Percentiles rank a stretch among this genome's conserved stretches.
Evolutionary conservation across 2,113 vertebrate genomes (phyloP).

Genomic region (Microcebus jonahi): DNA sequence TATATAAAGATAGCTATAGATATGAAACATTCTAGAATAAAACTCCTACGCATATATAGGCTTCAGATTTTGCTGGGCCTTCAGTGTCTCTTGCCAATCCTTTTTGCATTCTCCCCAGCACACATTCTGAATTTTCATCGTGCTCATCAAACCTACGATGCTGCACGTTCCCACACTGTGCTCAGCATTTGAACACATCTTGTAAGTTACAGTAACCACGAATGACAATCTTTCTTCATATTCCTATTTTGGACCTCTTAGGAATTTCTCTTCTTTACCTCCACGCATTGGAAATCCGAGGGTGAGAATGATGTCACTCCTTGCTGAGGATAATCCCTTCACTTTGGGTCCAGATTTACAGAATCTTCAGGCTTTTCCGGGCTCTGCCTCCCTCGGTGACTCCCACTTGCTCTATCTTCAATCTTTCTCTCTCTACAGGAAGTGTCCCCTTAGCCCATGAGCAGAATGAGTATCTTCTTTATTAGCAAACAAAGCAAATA

Average conservation of each 20-base stretch:
- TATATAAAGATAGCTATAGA: neutral
- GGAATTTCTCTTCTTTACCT: neutral
- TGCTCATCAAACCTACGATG: neutral
- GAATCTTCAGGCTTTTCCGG: neutral
- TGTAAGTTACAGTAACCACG: neutral
- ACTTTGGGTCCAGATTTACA: neutral
- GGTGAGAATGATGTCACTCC: neutral
- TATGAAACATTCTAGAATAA: neutral
- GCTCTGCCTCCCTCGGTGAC: neutral
- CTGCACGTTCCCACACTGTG: neutral
- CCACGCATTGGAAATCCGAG: accelerated
- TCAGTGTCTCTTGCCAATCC: neutral
- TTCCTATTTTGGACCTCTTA: neutral
- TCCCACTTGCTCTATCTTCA: neutral
- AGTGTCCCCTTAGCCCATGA: neutral
- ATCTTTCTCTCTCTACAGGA: neutral
- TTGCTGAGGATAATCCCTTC: neutral
- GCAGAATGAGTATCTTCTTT: neutral
- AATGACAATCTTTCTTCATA: neutral
- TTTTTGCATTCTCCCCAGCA: neutral
- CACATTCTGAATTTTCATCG: neutral
- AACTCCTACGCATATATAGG: neutral
- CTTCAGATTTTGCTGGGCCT: neutral
- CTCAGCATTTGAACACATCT: neutral
- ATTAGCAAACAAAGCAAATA: neutral